Base-by-base conservation (phyloP, 2,888 invertebrate genomes). In the Slavum lentiscoides region DNA sequence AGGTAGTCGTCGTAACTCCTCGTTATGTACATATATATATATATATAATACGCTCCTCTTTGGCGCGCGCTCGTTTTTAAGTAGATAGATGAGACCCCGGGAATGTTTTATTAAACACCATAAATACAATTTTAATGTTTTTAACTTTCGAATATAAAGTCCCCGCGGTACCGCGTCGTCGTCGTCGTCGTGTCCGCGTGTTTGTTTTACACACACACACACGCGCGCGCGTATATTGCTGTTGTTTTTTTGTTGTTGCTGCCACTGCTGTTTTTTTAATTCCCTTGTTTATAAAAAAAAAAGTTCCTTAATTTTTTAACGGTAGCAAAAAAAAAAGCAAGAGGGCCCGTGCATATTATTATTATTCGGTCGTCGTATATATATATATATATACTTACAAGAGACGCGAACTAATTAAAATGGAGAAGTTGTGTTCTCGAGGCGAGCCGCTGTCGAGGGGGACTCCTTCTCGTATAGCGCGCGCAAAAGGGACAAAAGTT, bases 21-120 rank as follows among this genome's bases (percentile, higher is more conserved):
- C 77, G 77, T 77, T 77, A 77, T 62, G 62, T 55, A 39, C 62
- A 13, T 49, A 49, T 49, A 49, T 49, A 49, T 5, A 43, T 2
- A 6, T 43, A 30, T 43, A 43, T n/a, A n/a, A n/a, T 43, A 61
- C 74, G 59, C 39, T 62, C n/a, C 19, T 30, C 37, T 30, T 37
- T 66, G 19, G n/a, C 61, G 37, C 39, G 70, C 62, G 61, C 67
- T 30, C 76, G 68, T 68, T 68, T 68, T 69, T 69, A 75, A 59
- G 67, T 68, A 59, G 75, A 76, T 67, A 75, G 68, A 76, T 59
- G 75, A 67, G 68, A 67, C 58, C 75, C 75, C 43, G 75, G 75
- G 75, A 80, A 80, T 80, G 80, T 80, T 80, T 80, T 80, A 80
- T 80, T 80, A 80, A 80, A 70, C 64, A 21, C 70, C 70, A 80